phyloP scores from a whole-genome alignment of 2,797 vertebrate species.

The Caiman crocodilus region DNA sequence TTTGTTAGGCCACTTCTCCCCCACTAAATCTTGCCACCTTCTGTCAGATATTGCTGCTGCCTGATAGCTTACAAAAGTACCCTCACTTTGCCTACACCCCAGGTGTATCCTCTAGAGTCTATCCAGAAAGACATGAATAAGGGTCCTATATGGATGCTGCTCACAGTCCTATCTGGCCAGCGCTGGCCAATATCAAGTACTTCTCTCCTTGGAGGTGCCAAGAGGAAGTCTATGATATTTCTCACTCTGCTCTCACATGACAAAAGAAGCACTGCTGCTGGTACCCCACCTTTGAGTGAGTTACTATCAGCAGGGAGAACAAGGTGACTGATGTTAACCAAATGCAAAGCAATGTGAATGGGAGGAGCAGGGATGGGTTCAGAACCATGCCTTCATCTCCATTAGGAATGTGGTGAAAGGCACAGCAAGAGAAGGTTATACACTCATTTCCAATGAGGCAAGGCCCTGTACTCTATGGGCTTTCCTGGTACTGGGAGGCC shows the following conservation, averaged over 20 bases:
- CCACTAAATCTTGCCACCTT: not conserved
- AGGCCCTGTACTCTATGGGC: not conserved
- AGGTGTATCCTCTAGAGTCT: not conserved
- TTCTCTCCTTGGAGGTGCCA: not conserved
- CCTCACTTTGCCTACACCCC: not conserved
- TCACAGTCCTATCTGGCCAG: not conserved
- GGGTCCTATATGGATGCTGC: not conserved
- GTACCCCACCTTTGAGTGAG: not conserved
- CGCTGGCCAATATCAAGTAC: not conserved
- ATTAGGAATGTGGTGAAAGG: not conserved
- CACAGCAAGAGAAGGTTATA: too few species aligned
- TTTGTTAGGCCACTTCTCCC: not conserved
- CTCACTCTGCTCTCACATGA: not conserved
- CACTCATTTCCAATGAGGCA: too few species aligned
- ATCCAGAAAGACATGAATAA: not conserved
- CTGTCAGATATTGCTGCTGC: not conserved
- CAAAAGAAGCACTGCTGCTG: not conserved
- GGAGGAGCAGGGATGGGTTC: not conserved
- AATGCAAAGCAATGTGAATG: not conserved
- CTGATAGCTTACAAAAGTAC: not conserved
- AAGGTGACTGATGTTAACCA: not conserved
- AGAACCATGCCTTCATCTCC: not conserved
- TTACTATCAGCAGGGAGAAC: not conserved
- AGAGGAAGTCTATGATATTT: not conserved
- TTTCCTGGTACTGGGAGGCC: not conserved